Base-by-base conservation (phyloP, 2,888 invertebrate genomes). In the Pammene aurita region DNA sequence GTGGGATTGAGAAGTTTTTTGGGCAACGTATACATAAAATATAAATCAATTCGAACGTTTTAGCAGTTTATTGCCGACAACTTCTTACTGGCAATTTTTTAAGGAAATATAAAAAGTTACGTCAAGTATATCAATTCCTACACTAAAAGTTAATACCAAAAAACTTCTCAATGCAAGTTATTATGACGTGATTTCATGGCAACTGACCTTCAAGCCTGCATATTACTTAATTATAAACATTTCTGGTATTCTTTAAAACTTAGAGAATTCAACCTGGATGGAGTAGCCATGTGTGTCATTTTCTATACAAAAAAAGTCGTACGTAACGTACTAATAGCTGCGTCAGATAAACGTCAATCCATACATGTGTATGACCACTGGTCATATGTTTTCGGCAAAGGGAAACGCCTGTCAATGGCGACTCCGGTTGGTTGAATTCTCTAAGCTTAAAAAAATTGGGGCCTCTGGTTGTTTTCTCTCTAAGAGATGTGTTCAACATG, bases 171-270 rank as follows among this genome's bases (percentile, higher is more conserved):
- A 57, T 35, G 18, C 9, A 38, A 58, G 68, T 38, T 52, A 64
- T 64, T 55, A 26, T 68, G 68, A 58, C 68, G 68, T 68, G 68
- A 63, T 56, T 41, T 0, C 1, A 14, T 10, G 35, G 13, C 26
- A 34, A 34, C 13, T 7, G 34, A 35, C 26, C 44, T 57, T 57
- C 38, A 18, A 14, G 41, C 38, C 61, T 50, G 18, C 16, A 41
- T 50, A 54, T 54, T 34, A 7, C 34, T n/a, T 50, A 38, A 18
- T 50, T 18, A 13, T 11, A 52, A 26, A 14, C 7, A 48, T 7
- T 16, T 9, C 9, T 38, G 26, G 26, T 26, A 26, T 26, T 4
- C 26, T 26, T 38, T 42, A 42, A 42, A 42, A 42, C n/a, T n/a
- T n/a, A n/a, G n/a, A n/a, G n/a, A n/a, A n/a, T n/a, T n/a, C n/a